Evolutionary conservation across 2,888 invertebrate genomes (phyloP), one percentile per base, ranked within the genome.

Genomic region (Volucella bombylans): DNA sequence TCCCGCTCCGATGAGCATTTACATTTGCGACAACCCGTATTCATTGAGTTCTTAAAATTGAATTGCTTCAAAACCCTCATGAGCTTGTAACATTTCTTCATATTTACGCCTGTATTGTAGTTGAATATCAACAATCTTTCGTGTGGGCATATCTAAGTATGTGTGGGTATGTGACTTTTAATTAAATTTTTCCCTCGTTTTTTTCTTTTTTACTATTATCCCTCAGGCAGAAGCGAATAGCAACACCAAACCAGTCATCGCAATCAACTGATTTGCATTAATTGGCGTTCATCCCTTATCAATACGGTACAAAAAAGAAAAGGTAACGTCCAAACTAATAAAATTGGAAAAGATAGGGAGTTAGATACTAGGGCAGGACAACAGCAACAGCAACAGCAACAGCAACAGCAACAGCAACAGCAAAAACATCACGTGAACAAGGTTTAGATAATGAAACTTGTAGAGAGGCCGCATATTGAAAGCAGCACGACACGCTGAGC

Each of bases 221-320:
- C 57, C 57, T 6, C 68, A 81, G 72, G 67, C 62, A 54, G 47
- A 50, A 10, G 11, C 38, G 4, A 54, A 49, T 15, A 41, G 59
- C 41, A 11, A 38, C 15, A 11, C 18, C 18, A 41, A 23, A 45
- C 39, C 31, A 76, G 62, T 49, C 69, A 83, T 54, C 38, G 59
- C 57, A 69, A 57, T 65, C 43, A 81, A 72, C 67, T 57, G 71
- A 85, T 85, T 85, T 85, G 76, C 72, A 85, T 85, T 72, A 85
- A 85, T 85, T 72, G 76, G 76, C 81, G 67, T 81, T 76, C 68
- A 68, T 81, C 81, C 85, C 81, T 85, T 85, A 85, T 81, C 85
- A 71, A 57, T 55, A 59, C 15, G 23, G 31, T 31, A 31, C 11
- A 52, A 47, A 31, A 50, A 23, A 11, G 4, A 52, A 41, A 31